Evolutionary conservation across 2,113 vertebrate species (phyloP).

Genomic region (Odocoileus virginianus): DNA sequence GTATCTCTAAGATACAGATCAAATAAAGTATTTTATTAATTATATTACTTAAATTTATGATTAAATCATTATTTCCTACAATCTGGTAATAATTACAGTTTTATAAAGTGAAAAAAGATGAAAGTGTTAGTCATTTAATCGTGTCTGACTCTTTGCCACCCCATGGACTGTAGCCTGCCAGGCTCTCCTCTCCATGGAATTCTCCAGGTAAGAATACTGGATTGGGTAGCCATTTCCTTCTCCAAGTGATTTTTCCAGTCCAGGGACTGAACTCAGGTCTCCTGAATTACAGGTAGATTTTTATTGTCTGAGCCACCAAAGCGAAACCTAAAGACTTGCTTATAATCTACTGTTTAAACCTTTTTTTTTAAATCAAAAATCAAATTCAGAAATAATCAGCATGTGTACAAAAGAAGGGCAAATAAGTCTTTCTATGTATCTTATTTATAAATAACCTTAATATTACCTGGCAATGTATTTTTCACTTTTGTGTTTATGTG

Average conservation of each 20-base stretch:
- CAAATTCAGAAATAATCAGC: not conserved
- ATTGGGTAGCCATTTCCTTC: not conserved
- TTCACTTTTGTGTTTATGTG: slow-evolving; percentile 75
- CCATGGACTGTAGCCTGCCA: not conserved
- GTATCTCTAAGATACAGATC: not conserved
- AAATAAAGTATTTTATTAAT: not conserved
- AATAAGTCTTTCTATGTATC: slow-evolving; percentile 46
- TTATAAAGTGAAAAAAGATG: not conserved
- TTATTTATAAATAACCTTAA: slow-evolving; percentile 32
- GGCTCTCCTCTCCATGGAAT: not conserved
- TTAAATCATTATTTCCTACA: not conserved
- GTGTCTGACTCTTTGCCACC: not conserved
- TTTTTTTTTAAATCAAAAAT: not conserved
- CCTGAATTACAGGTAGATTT: not conserved
- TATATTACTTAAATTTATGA: not conserved
- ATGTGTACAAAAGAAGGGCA: not conserved
- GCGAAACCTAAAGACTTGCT: not conserved
- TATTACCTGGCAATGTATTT: slow-evolving; percentile 63
- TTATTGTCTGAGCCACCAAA: not conserved
- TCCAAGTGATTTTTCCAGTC: not conserved
- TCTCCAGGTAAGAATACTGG: not conserved
- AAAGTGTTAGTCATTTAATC: not conserved
- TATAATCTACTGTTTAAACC: not conserved
- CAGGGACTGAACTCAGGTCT: not conserved
- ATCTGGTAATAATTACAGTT: not conserved